Conservation (phyloP, 2,113 vertebrate genomes). For the Apistogramma diplotaenia region DNA sequence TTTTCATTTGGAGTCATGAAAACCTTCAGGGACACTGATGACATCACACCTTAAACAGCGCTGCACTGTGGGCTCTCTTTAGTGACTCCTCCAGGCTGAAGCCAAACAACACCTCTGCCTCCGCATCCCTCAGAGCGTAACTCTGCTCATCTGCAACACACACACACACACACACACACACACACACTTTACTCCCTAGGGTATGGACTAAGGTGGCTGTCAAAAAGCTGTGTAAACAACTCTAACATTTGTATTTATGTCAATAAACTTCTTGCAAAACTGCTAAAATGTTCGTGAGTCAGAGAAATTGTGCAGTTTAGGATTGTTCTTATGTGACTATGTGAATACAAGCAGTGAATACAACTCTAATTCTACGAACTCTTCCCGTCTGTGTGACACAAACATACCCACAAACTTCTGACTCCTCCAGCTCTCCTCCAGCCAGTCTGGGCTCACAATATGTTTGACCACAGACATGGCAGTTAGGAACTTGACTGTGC, state of each 20-base stretch:
- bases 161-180: not conserved
- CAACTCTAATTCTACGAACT: too few species aligned
- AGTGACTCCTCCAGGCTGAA: constrained; percentile 95
- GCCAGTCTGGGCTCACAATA: constrained; percentile 92
- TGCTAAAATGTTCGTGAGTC: too few species aligned
- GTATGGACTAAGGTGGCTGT: too few species aligned
- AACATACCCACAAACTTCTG: constrained; percentile 84
- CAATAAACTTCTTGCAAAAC: too few species aligned
- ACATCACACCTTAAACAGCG: constrained; percentile 86
- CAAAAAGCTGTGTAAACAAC: too few species aligned
- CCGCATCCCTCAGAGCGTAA: constrained; percentile 88
- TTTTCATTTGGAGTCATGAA: not conserved
- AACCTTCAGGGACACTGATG: not conserved
- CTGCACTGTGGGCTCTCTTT: constrained; percentile 84
- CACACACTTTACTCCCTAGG: too few species aligned
- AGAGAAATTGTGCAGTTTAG: too few species aligned
- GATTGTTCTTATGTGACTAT: too few species aligned
- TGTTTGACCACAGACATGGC: constrained; percentile 93
- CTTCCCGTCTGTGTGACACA: too few species aligned
- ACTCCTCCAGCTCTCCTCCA: constrained; percentile 93
- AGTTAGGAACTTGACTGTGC: constrained; percentile 95
- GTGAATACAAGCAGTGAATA: too few species aligned
- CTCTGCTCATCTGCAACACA: constrained; percentile 86
- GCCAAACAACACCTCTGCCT: constrained; percentile 93
- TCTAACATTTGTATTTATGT: too few species aligned